Evolutionary conservation across 2,113 vertebrate species (phyloP), one percentile per base, ranked within the genome.

Genomic region (Triplophysa rosa): DNA sequence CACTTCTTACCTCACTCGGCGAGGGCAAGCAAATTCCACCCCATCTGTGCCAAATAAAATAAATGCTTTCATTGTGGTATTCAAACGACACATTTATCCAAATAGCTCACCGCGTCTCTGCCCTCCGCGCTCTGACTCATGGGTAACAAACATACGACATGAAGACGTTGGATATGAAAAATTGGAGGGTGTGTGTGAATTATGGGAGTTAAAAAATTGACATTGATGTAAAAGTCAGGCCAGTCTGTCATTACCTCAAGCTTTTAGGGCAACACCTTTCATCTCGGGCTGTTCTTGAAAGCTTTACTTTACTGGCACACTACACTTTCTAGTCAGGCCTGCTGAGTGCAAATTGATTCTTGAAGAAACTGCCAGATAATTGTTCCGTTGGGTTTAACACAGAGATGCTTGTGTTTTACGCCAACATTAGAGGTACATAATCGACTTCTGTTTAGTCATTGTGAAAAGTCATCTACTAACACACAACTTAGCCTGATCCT

Each of bases 41-140:
- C 71, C 47, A 78, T 71, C 59, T 10, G 56, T 73, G 82, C 80
- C 83, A 88, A 72, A 84, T 79, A 16, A 82, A 87, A 87, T 80
- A 85, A 77, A 79, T 78, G 67, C 21, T 77, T 67, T 63, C 73
- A 67, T 72, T 42, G 62, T 24, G 21, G 68, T 78, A 67, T 81
- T 47, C 79, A 37, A 69, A 80, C 13, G 21, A n/a, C 70, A 64
- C 42, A 58, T 24, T 58, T 52, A 77, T 78, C 67, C 67, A 26
- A 59, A 80, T 67, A 80, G 52, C 73, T 81, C 56, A 76, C 37
- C 1, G 42, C 19, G 37, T 67, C 69, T 59, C 70, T 66, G 68
- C 82, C 78, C 67, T 66, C 64, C 74, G 67, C 82, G 29, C 71
- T 65, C 49, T 83, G 78, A 83, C 59, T 80, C 82, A 71, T 59